Conservation (phyloP, 92 coral and sea anemone genomes). For the Epizoanthus scotinus region DNA sequence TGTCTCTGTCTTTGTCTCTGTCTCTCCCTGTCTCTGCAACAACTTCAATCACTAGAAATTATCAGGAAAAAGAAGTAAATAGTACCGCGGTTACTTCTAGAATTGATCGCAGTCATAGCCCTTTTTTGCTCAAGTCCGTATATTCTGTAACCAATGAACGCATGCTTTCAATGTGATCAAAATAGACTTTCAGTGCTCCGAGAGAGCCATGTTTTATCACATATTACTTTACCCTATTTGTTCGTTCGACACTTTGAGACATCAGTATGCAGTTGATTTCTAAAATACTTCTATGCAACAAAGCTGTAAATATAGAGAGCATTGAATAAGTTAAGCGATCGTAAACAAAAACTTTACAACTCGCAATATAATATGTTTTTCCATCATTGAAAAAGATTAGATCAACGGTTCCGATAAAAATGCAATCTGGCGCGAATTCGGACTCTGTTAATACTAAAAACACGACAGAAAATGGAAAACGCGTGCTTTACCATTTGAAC, state of each 20-base stretch:
- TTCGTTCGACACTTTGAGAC: not conserved
- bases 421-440: constrained; percentile 27
- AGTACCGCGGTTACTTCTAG: no score
- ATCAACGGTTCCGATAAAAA: constrained; percentile 10
- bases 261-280: not conserved
- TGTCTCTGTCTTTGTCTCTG: no score
- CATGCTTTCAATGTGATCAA: not conserved
- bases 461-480: not conserved
- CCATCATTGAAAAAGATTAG: constrained; percentile 30
- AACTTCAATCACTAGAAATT: no score
- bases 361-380: constrained; percentile 35
- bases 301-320: constrained; percentile 31
- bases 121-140: no score
- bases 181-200: constrained; percentile 1
- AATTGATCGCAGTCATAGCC: no score
- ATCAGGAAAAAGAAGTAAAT: no score
- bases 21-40: no score
- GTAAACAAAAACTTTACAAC: constrained; percentile 38
- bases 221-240: not conserved
- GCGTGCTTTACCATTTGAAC: constrained; percentile 23
- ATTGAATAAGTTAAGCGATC: constrained; percentile 25
- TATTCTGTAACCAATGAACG: no score
- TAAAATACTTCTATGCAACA: not conserved
- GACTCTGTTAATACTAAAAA: constrained; percentile 12
- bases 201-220: constrained; percentile 11